phyloP scores from a whole-genome alignment of 2,113 vertebrate genomes.

The Mormyrus iriodes region DNA sequence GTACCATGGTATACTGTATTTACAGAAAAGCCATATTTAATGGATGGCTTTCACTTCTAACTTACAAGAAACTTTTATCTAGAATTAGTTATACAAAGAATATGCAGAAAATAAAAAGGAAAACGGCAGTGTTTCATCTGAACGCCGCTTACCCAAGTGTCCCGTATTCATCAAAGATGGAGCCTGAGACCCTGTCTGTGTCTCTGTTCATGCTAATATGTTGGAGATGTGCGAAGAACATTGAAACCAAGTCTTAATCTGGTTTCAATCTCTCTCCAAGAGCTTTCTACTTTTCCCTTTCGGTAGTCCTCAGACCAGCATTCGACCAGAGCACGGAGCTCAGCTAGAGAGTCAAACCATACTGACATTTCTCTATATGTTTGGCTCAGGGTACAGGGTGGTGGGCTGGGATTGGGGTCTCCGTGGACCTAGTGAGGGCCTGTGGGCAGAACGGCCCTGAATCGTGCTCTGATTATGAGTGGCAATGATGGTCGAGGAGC shows the following conservation, averaged over 20 bases:
- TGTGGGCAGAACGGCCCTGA: not conserved
- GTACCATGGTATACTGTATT: not conserved
- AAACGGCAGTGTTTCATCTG: not conserved
- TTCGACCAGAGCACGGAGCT: not conserved
- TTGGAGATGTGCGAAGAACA: not conserved
- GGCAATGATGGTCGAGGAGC: not conserved
- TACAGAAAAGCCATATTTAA: conserved; percentile 8
- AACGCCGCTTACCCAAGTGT: conserved; percentile 8
- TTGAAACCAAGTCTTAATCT: not conserved
- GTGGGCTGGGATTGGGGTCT: not conserved
- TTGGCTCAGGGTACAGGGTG: not conserved
- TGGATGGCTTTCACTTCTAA: conserved; percentile 8
- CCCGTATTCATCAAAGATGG: not conserved
- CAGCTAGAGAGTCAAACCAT: not conserved
- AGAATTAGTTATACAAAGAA: not conserved
- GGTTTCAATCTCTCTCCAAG: not conserved
- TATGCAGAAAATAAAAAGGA: not conserved
- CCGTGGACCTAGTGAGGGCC: not conserved
- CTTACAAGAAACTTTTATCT: not conserved
- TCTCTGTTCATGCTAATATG: not conserved
- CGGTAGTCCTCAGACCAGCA: not conserved
- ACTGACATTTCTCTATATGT: not conserved
- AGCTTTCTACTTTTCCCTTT: not conserved
- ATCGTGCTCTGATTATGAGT: not conserved
- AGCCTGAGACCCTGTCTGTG: not conserved